Base-by-base conservation (phyloP, 2,888 invertebrate species). In the Ferdinandea cuprea region DNA sequence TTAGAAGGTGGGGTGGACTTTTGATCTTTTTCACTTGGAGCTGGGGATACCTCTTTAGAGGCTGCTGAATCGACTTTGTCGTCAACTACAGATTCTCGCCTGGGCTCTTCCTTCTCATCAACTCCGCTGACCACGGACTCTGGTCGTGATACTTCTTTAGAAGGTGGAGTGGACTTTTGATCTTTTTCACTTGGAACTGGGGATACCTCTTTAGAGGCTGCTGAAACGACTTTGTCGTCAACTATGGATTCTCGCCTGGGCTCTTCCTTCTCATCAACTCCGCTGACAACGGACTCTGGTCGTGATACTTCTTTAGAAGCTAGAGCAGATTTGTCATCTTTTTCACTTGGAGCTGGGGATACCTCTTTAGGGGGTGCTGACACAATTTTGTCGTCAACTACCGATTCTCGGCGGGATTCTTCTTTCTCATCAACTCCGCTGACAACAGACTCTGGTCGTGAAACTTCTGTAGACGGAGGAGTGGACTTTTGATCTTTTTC, bases 381-480 rank as follows among this genome's bases (percentile, higher is more conserved):
- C 9, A 42, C 6, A 15, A n/a, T 13, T 6, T n/a, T 15, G 40
- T 1, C 44, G 13, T 35, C 35, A 13, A 40, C 19, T 17, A 30
- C 21, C 3, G 58, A 76, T 28, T 28, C 17, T 9, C 19, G 76
- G 80, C 86, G 13, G 52, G 3, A 73, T 77, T 52, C 85, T 86
- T 59, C 76, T 0, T 68, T 85, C 85, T 9, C 74, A 13, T 8
- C 17, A 6, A 72, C 48, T 1, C 68, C 80, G 8, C 63, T 85
- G 2, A 42, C 79, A 65, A 66, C 85, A 7, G 87, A 87, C 15
- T 86, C 87, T 44, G 85, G 81, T 0, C 81, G 71, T 0, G 87
- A 86, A 2, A 61, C 44, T 37, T 86, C 86, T 7, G 77, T 87
- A 0, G 84, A 66, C 0, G 73, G 35, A 7, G 46, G 37, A 9